These are phyloP conservation scores for Sprattus sprattus DNA, from an alignment of 2,113 vertebrate genomes.

Conservation along the genomic window DNA sequence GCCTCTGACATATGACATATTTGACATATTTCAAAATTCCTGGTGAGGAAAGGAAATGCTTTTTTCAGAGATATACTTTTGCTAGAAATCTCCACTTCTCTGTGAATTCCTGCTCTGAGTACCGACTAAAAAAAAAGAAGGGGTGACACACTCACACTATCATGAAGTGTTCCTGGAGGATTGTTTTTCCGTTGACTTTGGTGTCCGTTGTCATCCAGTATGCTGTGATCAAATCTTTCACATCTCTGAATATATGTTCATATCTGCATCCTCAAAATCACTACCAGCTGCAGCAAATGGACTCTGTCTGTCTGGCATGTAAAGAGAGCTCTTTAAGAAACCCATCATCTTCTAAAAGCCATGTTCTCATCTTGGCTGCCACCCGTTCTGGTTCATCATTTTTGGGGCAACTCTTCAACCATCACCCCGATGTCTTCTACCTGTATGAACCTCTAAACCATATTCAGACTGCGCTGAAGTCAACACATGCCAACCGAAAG, in stretches of 20 bases:
- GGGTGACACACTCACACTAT: neutral
- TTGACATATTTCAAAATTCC: no score
- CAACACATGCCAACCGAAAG: constrained; percentile 78
- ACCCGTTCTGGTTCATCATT: constrained; percentile 83
- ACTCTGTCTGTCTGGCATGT: neutral
- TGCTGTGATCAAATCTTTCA: neutral
- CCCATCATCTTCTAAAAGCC: neutral
- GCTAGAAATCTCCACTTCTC: neutral
- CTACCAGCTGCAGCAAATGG: neutral
- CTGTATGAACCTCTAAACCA: constrained; percentile 85
- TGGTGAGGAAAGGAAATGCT: no score
- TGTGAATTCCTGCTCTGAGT: neutral
- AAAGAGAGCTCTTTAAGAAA: neutral
- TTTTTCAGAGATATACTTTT: neutral
- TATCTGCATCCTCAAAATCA: neutral
- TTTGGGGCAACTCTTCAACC: constrained; percentile 84
- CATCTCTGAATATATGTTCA: neutral
- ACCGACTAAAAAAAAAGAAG: neutral
- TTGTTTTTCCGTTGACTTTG: neutral
- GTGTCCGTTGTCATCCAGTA: neutral
- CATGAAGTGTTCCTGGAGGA: neutral
- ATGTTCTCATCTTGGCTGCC: constrained; percentile 79
- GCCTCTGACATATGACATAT: neutral
- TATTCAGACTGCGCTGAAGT: constrained; percentile 83
- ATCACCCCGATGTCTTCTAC: constrained; percentile 83